Percentiles rank a stretch among this genome's conserved stretches.
Conservation (phyloP, 2,797 vertebrate genomes). For the Cryptoprocta ferox region DNA sequence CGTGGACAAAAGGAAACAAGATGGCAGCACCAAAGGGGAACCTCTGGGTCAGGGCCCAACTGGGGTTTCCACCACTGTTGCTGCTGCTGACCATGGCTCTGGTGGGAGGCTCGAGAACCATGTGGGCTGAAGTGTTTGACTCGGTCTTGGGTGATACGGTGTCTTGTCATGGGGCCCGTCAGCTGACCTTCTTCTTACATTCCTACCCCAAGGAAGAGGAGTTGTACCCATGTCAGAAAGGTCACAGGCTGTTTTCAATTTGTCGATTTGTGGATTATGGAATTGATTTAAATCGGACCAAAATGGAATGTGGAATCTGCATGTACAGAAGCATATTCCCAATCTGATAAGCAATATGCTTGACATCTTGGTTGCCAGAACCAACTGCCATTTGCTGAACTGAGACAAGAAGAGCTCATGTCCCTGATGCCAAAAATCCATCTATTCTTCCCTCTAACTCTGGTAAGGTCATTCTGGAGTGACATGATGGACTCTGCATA, state of each 20-base stretch:
- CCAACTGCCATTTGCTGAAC: slow-evolving; percentile 95
- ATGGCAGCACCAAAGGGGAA: slow-evolving; percentile 81
- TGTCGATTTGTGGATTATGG: slow-evolving; percentile 97
- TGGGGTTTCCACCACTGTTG: slow-evolving; percentile 39
- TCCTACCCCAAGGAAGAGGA: slow-evolving; percentile 96
- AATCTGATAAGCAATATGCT: slow-evolving; percentile 94
- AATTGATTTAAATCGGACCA: slow-evolving; percentile 95
- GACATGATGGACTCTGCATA: slow-evolving; percentile 97
- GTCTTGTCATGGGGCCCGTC: slow-evolving; percentile 94
- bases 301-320: slow-evolving; percentile 95
- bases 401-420: slow-evolving; percentile 94
- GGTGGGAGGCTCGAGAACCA: slow-evolving; percentile 68
- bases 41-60: slow-evolving; percentile 47
- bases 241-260: slow-evolving; percentile 98
- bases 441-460: slow-evolving; percentile 94
- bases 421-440: slow-evolving; percentile 97
- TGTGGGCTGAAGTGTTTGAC: slow-evolving; percentile 92
- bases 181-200: slow-evolving; percentile 96
- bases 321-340: slow-evolving; percentile 95
- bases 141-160: slow-evolving; percentile 93
- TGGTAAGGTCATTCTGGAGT: slow-evolving; percentile 96
- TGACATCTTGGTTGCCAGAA: slow-evolving; percentile 97
- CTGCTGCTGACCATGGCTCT: slow-evolving; percentile 44
- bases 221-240: slow-evolving; percentile 96
- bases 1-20: slow-evolving; percentile 68